Conservation (phyloP, 2,113 vertebrate species). For the Oreotrochilus melanogaster region DNA sequence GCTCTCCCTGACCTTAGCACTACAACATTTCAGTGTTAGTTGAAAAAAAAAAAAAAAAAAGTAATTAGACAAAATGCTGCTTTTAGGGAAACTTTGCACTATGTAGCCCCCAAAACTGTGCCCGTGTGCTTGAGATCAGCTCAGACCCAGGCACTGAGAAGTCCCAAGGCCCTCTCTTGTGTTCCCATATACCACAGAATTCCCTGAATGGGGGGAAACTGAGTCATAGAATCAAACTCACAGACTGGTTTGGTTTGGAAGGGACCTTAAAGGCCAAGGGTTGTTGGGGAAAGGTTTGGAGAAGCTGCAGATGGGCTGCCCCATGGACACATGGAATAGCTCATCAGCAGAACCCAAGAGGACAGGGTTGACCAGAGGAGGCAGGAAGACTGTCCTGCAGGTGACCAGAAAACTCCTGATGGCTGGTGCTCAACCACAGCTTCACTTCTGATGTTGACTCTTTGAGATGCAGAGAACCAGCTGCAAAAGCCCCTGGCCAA, state of each 20-base stretch:
- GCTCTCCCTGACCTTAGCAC: not conserved
- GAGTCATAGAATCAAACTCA: not conserved
- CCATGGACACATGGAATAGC: not conserved
- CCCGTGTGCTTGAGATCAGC: not conserved
- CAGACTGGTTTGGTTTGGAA: too few species aligned
- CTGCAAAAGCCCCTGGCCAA: not conserved
- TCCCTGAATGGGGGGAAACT: not conserved
- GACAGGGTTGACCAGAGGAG: not conserved
- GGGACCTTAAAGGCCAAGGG: too few species aligned
- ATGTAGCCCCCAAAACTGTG: not conserved
- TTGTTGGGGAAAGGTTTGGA: too few species aligned
- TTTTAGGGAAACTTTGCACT: slow-evolving; percentile 23
- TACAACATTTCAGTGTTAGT: not conserved
- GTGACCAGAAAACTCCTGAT: not conserved
- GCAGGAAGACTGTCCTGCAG: not conserved
- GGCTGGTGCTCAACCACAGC: not conserved
- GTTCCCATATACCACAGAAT: rapidly evolving
- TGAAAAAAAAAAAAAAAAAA: not conserved
- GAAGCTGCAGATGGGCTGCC: too few species aligned
- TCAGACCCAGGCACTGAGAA: not conserved
- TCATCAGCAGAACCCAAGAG: not conserved
- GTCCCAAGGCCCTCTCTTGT: not conserved
- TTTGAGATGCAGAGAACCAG: not conserved
- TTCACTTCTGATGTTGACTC: not conserved
- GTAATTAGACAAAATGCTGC: not conserved